Evolutionary conservation across 2,888 invertebrate species (phyloP), one percentile per base, ranked within the genome.

Genomic region (Archaeoteleia sp.): DNA sequence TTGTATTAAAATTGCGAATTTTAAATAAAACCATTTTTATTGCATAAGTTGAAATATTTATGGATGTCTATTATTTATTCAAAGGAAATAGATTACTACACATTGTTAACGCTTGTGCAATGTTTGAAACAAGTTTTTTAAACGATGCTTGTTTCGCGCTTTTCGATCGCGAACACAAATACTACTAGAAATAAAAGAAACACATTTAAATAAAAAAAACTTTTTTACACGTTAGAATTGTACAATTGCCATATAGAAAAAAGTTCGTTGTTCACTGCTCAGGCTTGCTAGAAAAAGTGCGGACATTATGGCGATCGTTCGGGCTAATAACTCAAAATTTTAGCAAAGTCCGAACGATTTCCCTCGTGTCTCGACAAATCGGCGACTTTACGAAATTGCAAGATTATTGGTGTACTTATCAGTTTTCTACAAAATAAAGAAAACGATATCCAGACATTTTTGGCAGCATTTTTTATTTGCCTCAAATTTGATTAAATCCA

Each of bases 391-490:
- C 77, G 74, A 82, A 80, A 81, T 79, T 81, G 80, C 80, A 81
- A 81, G 79, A 82, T 82, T 82, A 82, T 81, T 82, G 82, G 82
- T 82, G 82, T 82, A 82, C 82, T 82, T 82, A 82, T 82, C 82
- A 80, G 81, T 82, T 82, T 82, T 82, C 81, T 82, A 82, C 80
- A 80, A 80, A 82, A 82, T 82, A 81, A 82, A 82, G 81, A 80
- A 81, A 81, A 81, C 80, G 70, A 79, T 79, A 81, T 78, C 78
- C 71, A 81, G 75, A 80, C 68, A 68, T 30, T 5, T 30, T 14
- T 43, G n/a, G 29, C 17, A 17, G n/a, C 20, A 27, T 8, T n/a
- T 34, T 43, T 12, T 14, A 46, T 45, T 34, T 34, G 6, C 12
- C 12, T 10, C 12, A n/a, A 34, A 10, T 34, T n/a, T n/a, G n/a